These are phyloP conservation scores for Dicentrarchus labrax DNA, from an alignment of 2,113 vertebrate genomes.

Conservation along the genomic window DNA sequence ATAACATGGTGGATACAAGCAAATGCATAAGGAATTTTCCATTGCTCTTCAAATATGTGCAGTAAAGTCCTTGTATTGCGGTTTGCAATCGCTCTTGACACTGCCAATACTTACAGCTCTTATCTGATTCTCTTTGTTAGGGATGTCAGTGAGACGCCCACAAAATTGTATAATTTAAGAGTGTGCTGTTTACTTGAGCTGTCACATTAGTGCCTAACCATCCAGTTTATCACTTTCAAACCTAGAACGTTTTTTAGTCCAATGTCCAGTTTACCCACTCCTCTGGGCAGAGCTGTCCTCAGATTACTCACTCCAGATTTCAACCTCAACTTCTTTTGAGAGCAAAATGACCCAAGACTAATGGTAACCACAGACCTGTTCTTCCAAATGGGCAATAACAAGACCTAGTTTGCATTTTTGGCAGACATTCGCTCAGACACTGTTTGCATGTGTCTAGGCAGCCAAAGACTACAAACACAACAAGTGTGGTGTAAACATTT, in stretches of 20 bases:
- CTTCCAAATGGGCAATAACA: conserved; percentile 36
- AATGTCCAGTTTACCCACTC: background rate
- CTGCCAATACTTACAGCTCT: background rate
- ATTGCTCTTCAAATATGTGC: background rate
- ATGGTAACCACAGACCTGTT: conserved; percentile 11
- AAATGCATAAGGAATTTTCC: background rate
- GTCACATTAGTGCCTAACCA: conserved; percentile 29
- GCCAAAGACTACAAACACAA: conserved; percentile 17
- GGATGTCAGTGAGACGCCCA: background rate
- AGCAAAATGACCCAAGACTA: conserved; percentile 18
- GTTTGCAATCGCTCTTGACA: conserved; percentile 11
- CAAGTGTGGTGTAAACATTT: conserved; percentile 41
- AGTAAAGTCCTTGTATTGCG: conserved; percentile 1
- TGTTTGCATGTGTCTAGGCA: conserved; percentile 16
- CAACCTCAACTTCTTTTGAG: conserved; percentile 4
- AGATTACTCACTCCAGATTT: conserved; percentile 18
- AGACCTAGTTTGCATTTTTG: conserved; percentile 49
- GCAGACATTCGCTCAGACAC: conserved; percentile 25
- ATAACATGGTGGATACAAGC: background rate
- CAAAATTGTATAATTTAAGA: conserved; percentile 23
- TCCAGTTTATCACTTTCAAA: conserved; percentile 12
- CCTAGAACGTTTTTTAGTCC: background rate
- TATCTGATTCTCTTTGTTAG: conserved; percentile 23
- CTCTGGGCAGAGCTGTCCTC: background rate
- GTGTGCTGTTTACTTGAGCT: conserved; percentile 19